Percentiles rank a stretch among this genome's conserved stretches.
Evolutionary conservation across 1,140 invertebrate species (phyloP).

Genomic region (Leptonema lineaticorne): DNA sequence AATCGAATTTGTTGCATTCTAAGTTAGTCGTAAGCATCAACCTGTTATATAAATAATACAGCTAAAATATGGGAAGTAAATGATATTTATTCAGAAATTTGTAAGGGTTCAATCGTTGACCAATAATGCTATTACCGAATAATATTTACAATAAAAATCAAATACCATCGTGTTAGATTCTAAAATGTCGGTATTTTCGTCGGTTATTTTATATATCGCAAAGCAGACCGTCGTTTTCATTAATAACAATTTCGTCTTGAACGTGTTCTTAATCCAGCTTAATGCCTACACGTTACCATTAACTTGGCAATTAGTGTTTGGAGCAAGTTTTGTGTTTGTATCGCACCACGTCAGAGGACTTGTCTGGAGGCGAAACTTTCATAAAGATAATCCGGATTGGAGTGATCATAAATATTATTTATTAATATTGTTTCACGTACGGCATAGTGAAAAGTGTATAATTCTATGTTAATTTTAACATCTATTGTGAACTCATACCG

Average conservation of each 20-base stretch:
- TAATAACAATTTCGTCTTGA: neutral
- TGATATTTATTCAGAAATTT: no score
- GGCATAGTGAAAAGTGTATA: no score
- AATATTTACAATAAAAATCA: no score
- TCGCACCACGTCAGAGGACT: conserved; percentile 24
- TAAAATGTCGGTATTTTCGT: no score
- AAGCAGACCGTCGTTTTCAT: neutral
- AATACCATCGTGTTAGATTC: no score
- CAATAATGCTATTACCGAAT: no score
- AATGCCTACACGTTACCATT: conserved; percentile 6
- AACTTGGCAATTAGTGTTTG: conserved; percentile 38
- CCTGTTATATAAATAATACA: no score
- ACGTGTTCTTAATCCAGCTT: conserved; percentile 36
- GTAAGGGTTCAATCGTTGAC: no score
- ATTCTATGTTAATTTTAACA: no score
- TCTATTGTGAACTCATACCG: neutral
- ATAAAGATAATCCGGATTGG: conserved; percentile 32
- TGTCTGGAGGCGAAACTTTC: conserved; percentile 27
- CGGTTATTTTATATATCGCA: neutral
- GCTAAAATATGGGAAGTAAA: no score
- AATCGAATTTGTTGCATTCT: no score
- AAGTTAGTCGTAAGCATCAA: no score
- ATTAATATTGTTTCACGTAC: conserved; percentile 17
- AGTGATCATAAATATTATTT: conserved; percentile 19
- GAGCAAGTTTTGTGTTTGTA: conserved; percentile 23